Evolutionary conservation across 2,888 invertebrate genomes (phyloP).

Genomic region (Tryphoninae sp.): DNA sequence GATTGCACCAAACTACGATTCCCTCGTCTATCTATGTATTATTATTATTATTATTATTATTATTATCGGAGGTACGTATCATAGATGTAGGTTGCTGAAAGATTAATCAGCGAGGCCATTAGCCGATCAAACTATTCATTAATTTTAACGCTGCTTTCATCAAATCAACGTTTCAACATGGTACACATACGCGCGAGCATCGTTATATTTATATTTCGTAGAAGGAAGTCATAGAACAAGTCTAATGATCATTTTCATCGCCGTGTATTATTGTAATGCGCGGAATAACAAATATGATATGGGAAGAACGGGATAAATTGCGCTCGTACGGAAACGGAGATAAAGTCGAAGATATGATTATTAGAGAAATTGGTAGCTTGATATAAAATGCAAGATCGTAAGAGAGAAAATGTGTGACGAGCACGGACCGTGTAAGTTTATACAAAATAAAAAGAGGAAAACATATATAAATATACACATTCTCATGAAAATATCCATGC

Average conservation of each 20-base stretch:
- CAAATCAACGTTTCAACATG: constrained; percentile 19
- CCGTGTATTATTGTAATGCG: neutral
- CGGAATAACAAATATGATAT: neutral
- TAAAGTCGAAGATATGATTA: neutral
- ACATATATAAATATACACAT: no score
- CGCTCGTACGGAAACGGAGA: constrained; percentile 16
- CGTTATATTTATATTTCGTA: neutral
- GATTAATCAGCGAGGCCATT: constrained; percentile 39
- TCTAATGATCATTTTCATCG: constrained; percentile 11
- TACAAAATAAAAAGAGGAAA: neutral
- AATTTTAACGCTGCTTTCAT: constrained; percentile 38
- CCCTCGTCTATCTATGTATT: neutral
- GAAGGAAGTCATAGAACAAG: constrained; percentile 35
- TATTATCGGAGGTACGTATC: constrained; percentile 12
- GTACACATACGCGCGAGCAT: neutral
- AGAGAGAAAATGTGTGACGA: constrained; percentile 10
- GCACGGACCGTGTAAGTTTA: constrained; percentile 15
- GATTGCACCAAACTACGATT: constrained; percentile 63
- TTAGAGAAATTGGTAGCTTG: constrained; percentile 16
- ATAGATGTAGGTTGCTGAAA: constrained; percentile 15
- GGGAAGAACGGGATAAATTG: constrained; percentile 4
- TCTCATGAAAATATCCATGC: no score
- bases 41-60: constrained; percentile 17
- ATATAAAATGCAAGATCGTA: constrained; percentile 4
- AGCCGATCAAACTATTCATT: constrained; percentile 67